Evolutionary conservation across 2,113 vertebrate species (phyloP).

Genomic region (Lathamus discolor): DNA sequence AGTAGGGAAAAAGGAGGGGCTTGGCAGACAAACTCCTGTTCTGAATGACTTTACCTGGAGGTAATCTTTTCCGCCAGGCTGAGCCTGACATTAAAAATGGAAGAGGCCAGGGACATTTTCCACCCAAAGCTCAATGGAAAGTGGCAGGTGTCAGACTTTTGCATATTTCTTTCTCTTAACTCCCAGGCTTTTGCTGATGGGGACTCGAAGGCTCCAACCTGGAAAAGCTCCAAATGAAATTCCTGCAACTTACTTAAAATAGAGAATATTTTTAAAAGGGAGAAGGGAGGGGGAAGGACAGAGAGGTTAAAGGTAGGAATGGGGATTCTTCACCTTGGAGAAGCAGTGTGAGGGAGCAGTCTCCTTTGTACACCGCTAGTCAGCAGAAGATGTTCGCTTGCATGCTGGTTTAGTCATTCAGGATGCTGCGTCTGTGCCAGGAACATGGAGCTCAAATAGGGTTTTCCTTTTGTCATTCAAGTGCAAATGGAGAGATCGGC

Average conservation of each 20-base stretch:
- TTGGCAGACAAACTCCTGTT: conserved; percentile 31
- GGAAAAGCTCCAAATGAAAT: conserved; percentile 33
- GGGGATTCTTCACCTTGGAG: neutral
- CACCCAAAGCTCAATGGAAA: conserved; percentile 67
- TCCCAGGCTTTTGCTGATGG: conserved; percentile 64
- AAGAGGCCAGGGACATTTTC: conserved; percentile 65
- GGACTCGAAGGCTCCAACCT: conserved; percentile 48
- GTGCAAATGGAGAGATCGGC: neutral
- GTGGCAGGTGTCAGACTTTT: conserved; percentile 76
- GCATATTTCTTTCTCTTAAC: conserved; percentile 59
- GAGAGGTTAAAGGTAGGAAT: neutral
- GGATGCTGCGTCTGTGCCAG: neutral
- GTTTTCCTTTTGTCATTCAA: neutral
- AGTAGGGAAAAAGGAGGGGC: neutral
- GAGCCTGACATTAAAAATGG: conserved; percentile 74
- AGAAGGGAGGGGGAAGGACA: neutral
- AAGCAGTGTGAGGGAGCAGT: neutral
- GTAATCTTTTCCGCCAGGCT: conserved; percentile 70
- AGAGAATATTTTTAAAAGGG: neutral
- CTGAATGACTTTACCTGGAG: conserved; percentile 73
- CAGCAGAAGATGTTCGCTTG: neutral
- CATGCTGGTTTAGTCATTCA: neutral
- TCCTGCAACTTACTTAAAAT: neutral
- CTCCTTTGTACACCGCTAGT: neutral
- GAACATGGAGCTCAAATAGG: neutral